phyloP scores from a whole-genome alignment of 2,888 invertebrate genomes.

The Anaspis maculata region DNA sequence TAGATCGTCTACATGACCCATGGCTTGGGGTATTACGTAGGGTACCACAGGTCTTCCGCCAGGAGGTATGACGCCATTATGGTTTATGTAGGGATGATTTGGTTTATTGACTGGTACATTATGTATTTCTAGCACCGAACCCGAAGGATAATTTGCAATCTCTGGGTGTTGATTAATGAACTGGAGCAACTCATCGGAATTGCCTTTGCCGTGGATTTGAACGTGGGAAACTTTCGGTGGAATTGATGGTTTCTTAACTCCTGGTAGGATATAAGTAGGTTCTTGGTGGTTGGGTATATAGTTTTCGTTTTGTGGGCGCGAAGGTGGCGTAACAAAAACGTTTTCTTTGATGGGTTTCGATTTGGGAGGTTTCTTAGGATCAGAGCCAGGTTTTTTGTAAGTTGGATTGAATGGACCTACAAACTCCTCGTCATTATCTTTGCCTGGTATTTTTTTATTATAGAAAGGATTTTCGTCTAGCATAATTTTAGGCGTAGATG shows the following conservation, averaged over 20 bases:
- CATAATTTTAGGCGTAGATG: slow-evolving; percentile 5
- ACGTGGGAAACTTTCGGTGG: slow-evolving; percentile 11
- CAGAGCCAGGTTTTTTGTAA: slow-evolving; percentile 21
- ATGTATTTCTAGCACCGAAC: slow-evolving; percentile 39
- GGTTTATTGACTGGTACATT: slow-evolving; percentile 7
- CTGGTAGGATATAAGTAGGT: slow-evolving; percentile 9
- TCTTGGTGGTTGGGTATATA: slow-evolving; percentile 9
- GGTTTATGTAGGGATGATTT: background rate
- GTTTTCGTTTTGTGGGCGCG: slow-evolving; percentile 11
- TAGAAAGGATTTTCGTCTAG: slow-evolving; percentile 28
- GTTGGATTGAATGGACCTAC: slow-evolving; percentile 44
- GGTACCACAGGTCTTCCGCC: slow-evolving; percentile 21
- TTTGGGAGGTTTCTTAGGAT: slow-evolving; percentile 16
- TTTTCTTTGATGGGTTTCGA: no score
- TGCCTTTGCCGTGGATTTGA: slow-evolving; percentile 30
- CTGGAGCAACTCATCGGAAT: slow-evolving; percentile 37
- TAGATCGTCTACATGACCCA: slow-evolving; percentile 17
- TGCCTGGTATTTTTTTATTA: slow-evolving; percentile 16
- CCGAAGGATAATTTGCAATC: slow-evolving; percentile 38
- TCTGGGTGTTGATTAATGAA: slow-evolving; percentile 41
- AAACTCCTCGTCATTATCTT: slow-evolving; percentile 26
- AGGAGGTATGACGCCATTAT: background rate
- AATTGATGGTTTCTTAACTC: slow-evolving; percentile 5
- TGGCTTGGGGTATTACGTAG: slow-evolving; percentile 23
- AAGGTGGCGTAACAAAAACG: slow-evolving; percentile 24